Conservation (phyloP, 2,113 vertebrate species). For the Pyrgilauda ruficollis region DNA sequence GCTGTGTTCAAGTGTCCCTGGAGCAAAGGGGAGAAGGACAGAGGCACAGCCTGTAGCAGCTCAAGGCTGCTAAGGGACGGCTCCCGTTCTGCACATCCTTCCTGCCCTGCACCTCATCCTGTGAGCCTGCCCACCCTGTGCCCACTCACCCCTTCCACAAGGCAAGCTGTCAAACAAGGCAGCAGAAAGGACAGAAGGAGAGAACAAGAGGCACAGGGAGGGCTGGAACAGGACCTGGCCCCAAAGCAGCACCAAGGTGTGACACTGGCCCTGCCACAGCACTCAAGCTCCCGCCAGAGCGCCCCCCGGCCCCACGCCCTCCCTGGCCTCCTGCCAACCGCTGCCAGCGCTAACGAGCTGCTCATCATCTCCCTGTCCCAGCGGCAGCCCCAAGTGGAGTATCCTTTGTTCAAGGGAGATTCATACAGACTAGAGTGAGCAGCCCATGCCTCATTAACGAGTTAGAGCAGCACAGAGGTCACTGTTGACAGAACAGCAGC, state of each 20-base stretch:
- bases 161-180: not conserved
- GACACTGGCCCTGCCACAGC: not conserved
- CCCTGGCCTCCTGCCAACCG: not conserved
- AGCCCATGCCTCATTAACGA: not conserved
- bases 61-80: not conserved
- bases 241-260: not conserved
- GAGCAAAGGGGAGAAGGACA: not conserved
- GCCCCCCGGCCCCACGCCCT: fast-evolving
- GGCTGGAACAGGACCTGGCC: not conserved
- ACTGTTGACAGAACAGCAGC: not conserved
- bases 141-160: not conserved
- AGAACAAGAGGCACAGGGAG: not conserved
- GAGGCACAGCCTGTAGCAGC: not conserved
- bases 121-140: not conserved
- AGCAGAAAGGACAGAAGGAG: not conserved
- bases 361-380: not conserved
- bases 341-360: not conserved
- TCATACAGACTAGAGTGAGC: not conserved
- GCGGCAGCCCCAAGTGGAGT: not conserved
- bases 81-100: not conserved
- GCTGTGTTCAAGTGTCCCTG: not conserved
- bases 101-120: not conserved
- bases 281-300: fast-evolving
- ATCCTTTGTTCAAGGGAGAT: not conserved
- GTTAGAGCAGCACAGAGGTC: not conserved